A percentile compares a stretch with the other conserved stretches of the same genome.
Conservation (phyloP, 2,888 invertebrate species). For the Protonemura montana region DNA sequence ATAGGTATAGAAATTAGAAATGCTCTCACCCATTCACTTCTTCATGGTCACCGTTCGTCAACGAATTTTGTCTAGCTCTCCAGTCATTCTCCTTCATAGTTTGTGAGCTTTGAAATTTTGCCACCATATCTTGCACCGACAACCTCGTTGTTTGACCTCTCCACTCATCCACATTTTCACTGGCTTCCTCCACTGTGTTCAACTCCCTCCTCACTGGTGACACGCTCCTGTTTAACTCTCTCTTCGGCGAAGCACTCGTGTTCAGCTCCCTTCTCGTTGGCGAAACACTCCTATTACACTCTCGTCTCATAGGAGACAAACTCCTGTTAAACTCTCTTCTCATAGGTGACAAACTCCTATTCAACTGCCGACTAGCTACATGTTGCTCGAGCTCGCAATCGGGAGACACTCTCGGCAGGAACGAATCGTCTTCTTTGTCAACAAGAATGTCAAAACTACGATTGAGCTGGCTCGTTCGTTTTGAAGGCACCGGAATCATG, state of each 20-base stretch:
- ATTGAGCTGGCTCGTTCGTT: slow-evolving; percentile 39
- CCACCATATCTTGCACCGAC: slow-evolving; percentile 71
- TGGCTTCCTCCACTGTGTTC: slow-evolving; percentile 27
- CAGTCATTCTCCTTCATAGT: slow-evolving; percentile 45
- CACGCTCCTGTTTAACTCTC: slow-evolving; percentile 20
- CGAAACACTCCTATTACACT: slow-evolving; percentile 9
- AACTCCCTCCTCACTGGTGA: slow-evolving; percentile 13
- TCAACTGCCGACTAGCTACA: slow-evolving; percentile 4
- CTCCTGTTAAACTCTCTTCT: not conserved
- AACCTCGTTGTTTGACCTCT: slow-evolving; percentile 58
- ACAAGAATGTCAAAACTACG: slow-evolving; percentile 43
- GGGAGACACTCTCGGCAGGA: not conserved
- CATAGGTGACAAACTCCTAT: not conserved
- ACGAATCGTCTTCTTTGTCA: slow-evolving; percentile 34
- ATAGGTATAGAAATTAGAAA: no score
- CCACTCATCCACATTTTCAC: slow-evolving; percentile 39
- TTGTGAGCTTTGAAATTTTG: slow-evolving; percentile 62
- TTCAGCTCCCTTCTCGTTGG: slow-evolving; percentile 15
- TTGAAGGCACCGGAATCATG: slow-evolving; percentile 43
- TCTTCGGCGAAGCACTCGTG: slow-evolving; percentile 17
- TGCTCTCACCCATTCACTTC: slow-evolving; percentile 22
- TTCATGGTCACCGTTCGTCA: not conserved
- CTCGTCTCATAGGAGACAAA: not conserved
- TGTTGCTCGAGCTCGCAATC: not conserved
- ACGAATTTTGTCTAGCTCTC: slow-evolving; percentile 31